phyloP scores from a whole-genome alignment of 2,113 vertebrate species.

The Varanus komodoensis region DNA sequence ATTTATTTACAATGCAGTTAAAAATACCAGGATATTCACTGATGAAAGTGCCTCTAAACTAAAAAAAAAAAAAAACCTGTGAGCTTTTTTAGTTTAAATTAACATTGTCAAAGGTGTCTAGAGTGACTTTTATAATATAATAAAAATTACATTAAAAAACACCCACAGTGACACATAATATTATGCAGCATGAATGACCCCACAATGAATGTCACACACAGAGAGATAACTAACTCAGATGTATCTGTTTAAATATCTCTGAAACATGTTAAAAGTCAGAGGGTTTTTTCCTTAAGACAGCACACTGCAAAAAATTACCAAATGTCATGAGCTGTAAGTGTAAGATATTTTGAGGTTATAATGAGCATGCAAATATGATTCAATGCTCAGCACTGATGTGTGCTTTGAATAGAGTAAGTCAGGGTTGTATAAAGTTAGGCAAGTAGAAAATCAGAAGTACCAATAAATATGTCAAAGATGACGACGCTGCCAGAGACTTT shows the following conservation, averaged over 20 bases:
- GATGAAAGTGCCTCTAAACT: constrained; percentile 42
- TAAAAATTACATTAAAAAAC: neutral
- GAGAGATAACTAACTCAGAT: neutral
- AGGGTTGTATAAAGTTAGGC: neutral
- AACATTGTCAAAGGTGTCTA: constrained; percentile 9
- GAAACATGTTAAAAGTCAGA: neutral
- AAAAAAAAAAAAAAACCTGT: constrained; percentile 6
- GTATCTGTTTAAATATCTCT: constrained; percentile 36
- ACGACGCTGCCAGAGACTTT: constrained; percentile 9
- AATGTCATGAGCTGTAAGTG: neutral
- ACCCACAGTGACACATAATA: constrained; percentile 11
- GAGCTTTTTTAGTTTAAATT: neutral
- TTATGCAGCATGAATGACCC: neutral
- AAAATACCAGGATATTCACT: constrained; percentile 28
- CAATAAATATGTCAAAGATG: constrained; percentile 39
- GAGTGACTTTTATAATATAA: neutral
- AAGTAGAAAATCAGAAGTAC: constrained; percentile 31
- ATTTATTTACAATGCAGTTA: constrained; percentile 36
- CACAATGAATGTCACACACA: neutral
- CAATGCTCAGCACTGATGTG: neutral
- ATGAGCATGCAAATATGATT: constrained; percentile 8
- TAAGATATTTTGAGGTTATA: neutral
- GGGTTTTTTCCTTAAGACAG: neutral
- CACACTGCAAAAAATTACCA: constrained; percentile 20
- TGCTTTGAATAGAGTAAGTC: constrained; percentile 6